phyloP scores from a whole-genome alignment of 2,113 vertebrate species.

The Vombatus ursinus region DNA sequence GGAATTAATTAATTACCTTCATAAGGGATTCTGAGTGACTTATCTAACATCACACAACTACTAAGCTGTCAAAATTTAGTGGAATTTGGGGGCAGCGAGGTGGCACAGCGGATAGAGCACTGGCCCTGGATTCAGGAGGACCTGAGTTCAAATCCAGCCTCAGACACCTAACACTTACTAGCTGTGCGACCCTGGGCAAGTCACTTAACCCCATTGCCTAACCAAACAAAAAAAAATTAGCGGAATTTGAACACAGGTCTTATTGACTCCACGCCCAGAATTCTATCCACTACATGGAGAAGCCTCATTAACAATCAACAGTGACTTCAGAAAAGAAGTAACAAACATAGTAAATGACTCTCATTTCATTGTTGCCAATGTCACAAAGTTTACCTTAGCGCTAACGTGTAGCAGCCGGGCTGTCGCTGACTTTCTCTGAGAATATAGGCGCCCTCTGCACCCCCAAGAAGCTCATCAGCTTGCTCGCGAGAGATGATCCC shows the following conservation, averaged over 20 bases:
- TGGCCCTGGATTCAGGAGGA: background rate
- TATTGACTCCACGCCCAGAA: background rate
- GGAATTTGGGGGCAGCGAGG: background rate
- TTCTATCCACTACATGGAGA: background rate
- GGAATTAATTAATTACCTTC: background rate
- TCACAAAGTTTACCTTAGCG: constrained; percentile 89
- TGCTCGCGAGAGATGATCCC: constrained; percentile 96
- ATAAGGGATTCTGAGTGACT: background rate
- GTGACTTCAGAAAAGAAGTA: background rate
- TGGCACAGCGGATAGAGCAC: background rate
- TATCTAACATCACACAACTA: background rate
- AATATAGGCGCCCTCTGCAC: constrained; percentile 94
- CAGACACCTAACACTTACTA: background rate
- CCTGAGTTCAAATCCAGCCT: background rate
- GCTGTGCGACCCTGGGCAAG: background rate
- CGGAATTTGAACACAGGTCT: background rate
- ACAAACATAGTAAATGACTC: background rate
- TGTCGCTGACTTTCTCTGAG: constrained; percentile 98
- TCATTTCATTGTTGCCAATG: background rate
- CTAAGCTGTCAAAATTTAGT: background rate
- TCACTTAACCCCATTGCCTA: too few species aligned
- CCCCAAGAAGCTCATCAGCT: constrained; percentile 93
- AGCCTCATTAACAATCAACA: background rate
- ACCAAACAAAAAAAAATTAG: too few species aligned
- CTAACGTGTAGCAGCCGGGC: constrained; percentile 95